Evolutionary conservation across 2,113 vertebrate species (phyloP), one percentile per base, ranked within the genome.

Genomic region (Scatophagus argus): DNA sequence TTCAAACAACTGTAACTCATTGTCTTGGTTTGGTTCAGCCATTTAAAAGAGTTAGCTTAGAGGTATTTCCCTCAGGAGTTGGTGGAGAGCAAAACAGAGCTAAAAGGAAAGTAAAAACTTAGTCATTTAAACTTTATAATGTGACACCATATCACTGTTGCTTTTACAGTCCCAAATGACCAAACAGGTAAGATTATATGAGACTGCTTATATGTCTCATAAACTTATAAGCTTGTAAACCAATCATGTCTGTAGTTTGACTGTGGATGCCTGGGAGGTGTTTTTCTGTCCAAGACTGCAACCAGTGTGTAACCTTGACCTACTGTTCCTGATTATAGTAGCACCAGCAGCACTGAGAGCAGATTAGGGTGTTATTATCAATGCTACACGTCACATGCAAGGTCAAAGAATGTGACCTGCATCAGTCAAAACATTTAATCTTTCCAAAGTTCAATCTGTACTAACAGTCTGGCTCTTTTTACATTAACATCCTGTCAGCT

Each of bases 341-440:
- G 39, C 55, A 44, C 31, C 44, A 72, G 66, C 27, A 70, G 77
- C 46, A 69, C 58, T 49, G 21, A 55, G 23, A 66, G 69, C 61
- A 55, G 74, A 80, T 83, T 76, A 77, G 6, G 19, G n/a, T 23
- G 11, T 32, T 77, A 29, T 38, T 43, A 66, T 79, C 51, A 59
- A 58, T 68, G 36, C 62, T 58, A 19, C n/a, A 75, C 54, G 74
- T 85, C 75, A 79, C 82, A 78, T 83, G 44, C 36, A 56, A 72
- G 71, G 81, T 83, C 58, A 78, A 82, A 65, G 58, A 87, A 83
- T 82, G 70, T 73, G 79, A 60, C 69, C 67, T 46, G 23, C 51
- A 56, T 81, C 25, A 60, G 47, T 21, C n/a, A 60, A 81, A 79
- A 71, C 55, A 79, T 49, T 1, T 12, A 79, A 81, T 84, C 81